phyloP scores from a whole-genome alignment of 2,797 vertebrate species.

The Neosilurus mollespiculum region DNA sequence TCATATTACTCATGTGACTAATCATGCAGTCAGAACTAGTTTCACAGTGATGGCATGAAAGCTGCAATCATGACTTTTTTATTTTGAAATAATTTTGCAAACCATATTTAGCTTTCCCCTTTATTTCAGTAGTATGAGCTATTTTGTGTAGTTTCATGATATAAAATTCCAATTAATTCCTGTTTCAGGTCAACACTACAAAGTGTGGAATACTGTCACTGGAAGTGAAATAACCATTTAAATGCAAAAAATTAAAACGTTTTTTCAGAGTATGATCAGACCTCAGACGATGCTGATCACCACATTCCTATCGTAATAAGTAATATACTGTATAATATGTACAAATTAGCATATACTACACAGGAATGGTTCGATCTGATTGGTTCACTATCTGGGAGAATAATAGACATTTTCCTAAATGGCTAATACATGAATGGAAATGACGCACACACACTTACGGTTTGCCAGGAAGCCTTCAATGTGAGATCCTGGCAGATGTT shows the following conservation, averaged over 20 bases:
- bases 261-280: not conserved
- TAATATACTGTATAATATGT: no score
- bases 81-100: not conserved
- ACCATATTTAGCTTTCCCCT: not conserved
- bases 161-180: not conserved
- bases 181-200: not conserved
- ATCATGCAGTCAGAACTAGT: not conserved
- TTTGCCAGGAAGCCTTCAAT: not conserved
- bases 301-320: no score
- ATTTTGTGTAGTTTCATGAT: not conserved
- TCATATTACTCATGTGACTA: not conserved
- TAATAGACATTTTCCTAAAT: no score
- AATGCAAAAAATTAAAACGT: not conserved
- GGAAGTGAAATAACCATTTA: not conserved
- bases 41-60: not conserved
- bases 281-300: no score
- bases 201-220: not conserved
- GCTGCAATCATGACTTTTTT: not conserved
- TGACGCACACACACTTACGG: no score
- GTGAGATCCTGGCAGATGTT: conserved; percentile 11
- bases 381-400: no score
- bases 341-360: no score
- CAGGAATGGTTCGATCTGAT: no score
- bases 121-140: not conserved
- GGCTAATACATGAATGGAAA: no score